Conservation (phyloP, 2,113 vertebrate genomes). For the Passer montanus region DNA sequence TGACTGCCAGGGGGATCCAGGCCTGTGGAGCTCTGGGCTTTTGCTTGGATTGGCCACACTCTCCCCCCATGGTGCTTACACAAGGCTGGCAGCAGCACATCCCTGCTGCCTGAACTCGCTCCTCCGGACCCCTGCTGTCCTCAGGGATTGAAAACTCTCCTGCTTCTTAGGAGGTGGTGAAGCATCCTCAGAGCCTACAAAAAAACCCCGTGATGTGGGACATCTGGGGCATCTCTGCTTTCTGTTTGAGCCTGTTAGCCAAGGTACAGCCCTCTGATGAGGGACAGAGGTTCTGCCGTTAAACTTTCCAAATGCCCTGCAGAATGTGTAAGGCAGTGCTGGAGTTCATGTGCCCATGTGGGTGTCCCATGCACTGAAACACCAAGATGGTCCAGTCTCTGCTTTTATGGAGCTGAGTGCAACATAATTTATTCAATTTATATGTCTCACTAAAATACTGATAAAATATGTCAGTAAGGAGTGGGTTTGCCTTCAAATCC, state of each 20-base stretch:
- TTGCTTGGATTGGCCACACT: neutral
- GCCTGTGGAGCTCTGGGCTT: neutral
- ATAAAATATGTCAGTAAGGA: neutral
- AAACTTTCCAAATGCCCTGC: neutral
- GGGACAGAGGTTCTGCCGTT: neutral
- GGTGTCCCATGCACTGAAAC: fast-evolving
- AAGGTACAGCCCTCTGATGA: neutral
- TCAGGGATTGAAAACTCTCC: fast-evolving
- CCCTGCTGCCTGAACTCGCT: fast-evolving
- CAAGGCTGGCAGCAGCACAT: neutral
- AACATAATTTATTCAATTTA: neutral
- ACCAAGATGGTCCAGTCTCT: neutral
- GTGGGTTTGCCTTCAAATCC: neutral
- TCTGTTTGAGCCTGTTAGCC: neutral
- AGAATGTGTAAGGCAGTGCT: neutral
- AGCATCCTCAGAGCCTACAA: neutral
- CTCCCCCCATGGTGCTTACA: neutral
- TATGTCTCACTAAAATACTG: neutral
- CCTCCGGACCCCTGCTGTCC: fast-evolving
- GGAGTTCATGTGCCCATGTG: fast-evolving
- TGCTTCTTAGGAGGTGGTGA: neutral
- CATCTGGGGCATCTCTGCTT: neutral
- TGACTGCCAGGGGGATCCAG: neutral
- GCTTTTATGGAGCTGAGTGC: neutral
- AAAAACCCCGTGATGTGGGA: neutral